Base-by-base conservation (phyloP, 2,888 invertebrate genomes). In the Orthosia cruda region DNA sequence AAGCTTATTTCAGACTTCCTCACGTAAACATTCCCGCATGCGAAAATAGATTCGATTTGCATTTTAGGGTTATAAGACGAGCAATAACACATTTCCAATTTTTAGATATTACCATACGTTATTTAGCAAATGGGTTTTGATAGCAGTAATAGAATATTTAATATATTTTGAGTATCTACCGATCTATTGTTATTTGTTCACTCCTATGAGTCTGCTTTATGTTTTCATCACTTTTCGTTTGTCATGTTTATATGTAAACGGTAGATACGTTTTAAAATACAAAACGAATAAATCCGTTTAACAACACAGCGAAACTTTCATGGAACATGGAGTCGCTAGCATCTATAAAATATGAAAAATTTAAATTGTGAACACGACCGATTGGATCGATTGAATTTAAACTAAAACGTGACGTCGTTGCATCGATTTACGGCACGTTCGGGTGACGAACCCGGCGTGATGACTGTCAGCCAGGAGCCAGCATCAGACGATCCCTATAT, bases 1-100 rank as follows among this genome's bases (percentile, higher is more conserved):
- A 94, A 95, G 94, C 95, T 94, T 93, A 95, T 95, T 95, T 92
- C 92, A 92, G 93, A 92, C 92, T 93, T 93, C 89, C 92, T 90
- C 92, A 92, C 91, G 92, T 92, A 94, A 95, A 95, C 92, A 95
- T 94, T 90, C 91, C 92, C 90, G 93, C 91, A 90, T 92, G 91
- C 90, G 92, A 91, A 92, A 94, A 93, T 93, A 93, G 92, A 94
- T 95, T 94, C 91, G 89, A 94, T 95, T 95, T 94, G 91, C 94
- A 93, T 94, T 93, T 94, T 91, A 91, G 93, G 93, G 92, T 92
- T 91, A 91, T 92, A 90, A 90, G 91, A 91, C 90, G 90, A 86
- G 90, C 89, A 91, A 91, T 93, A 93, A 93, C 91, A 92, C 90
- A 91, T 91, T 92, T 90, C 67, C 74, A 68, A 79, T 87, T 85